A percentile compares a stretch with the other conserved stretches of the same genome.
phyloP scores from a whole-genome alignment of 2,113 vertebrate genomes.

The Tursiops truncatus region DNA sequence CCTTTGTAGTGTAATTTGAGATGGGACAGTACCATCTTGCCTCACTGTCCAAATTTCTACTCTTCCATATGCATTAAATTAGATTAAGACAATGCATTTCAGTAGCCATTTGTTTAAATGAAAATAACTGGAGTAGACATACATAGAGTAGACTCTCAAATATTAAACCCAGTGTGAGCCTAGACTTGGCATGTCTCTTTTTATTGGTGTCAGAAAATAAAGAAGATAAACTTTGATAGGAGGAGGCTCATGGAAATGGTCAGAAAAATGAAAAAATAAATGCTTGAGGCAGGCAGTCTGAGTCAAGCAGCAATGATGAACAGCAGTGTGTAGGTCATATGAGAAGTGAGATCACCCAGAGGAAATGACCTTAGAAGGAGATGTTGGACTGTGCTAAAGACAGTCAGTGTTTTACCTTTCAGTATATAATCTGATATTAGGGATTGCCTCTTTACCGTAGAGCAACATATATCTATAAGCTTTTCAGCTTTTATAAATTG shows the following conservation, averaged over 20 bases:
- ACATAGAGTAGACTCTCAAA: neutral
- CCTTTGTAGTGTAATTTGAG: neutral
- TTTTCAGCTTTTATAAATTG: conserved; percentile 13
- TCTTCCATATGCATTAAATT: neutral
- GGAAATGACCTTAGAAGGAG: neutral
- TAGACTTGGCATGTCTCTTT: conserved; percentile 18
- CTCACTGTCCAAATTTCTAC: neutral
- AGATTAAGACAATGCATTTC: neutral
- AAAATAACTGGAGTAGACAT: conserved; percentile 18
- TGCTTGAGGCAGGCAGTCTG: neutral
- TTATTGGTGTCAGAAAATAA: conserved; percentile 38
- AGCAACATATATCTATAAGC: neutral
- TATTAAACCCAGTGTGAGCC: conserved; percentile 8
- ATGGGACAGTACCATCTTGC: neutral
- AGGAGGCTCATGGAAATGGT: neutral
- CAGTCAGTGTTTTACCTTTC: neutral
- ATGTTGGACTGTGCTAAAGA: neutral
- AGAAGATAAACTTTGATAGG: conserved; percentile 39
- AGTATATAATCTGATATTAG: neutral
- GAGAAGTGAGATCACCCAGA: neutral
- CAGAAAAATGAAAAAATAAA: neutral
- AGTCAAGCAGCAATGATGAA: neutral
- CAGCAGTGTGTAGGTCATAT: rapidly evolving
- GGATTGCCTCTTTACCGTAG: neutral
- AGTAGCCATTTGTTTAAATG: neutral